These are phyloP conservation scores for Apodemia duryi DNA, from an alignment of 2,888 invertebrate species.

Conservation along the genomic window DNA sequence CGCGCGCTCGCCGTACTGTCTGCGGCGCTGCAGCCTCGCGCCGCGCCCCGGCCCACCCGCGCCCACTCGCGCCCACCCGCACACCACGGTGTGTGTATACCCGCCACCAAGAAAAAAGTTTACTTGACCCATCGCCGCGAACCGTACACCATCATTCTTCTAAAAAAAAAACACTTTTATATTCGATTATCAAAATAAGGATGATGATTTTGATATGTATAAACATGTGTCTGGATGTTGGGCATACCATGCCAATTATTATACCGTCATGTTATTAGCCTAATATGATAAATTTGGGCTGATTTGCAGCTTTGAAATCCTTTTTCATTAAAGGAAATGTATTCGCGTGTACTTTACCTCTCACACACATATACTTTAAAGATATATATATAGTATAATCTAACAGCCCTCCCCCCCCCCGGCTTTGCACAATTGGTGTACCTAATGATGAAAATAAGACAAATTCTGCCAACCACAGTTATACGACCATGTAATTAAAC, in stretches of 20 bases:
- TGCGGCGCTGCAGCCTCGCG: conserved; percentile 68
- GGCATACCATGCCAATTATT: not conserved
- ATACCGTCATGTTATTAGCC: not conserved
- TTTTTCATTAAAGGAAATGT: too few species aligned
- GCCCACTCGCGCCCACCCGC: conserved; percentile 32
- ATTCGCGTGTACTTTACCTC: too few species aligned
- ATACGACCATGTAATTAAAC: too few species aligned
- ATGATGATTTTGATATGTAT: not conserved
- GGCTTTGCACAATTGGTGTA: too few species aligned
- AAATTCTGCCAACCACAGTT: too few species aligned
- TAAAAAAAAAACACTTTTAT: not conserved
- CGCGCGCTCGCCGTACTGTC: conserved; percentile 53
- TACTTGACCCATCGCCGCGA: conserved; percentile 27
- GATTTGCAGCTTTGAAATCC: too few species aligned
- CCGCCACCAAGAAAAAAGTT: conserved; percentile 36
- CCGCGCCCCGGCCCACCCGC: conserved; percentile 38
- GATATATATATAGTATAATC: too few species aligned
- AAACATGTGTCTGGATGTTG: not conserved
- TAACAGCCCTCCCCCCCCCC: too few species aligned
- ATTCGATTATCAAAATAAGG: not conserved
- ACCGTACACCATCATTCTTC: conserved; percentile 1
- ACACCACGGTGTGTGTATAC: conserved; percentile 30
- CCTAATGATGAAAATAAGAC: too few species aligned
- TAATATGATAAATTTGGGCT: too few species aligned
- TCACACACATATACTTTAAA: too few species aligned